These are phyloP conservation scores for Pseudococcus longispinus DNA, from an alignment of 2,888 invertebrate genomes.

Conservation along the genomic window DNA sequence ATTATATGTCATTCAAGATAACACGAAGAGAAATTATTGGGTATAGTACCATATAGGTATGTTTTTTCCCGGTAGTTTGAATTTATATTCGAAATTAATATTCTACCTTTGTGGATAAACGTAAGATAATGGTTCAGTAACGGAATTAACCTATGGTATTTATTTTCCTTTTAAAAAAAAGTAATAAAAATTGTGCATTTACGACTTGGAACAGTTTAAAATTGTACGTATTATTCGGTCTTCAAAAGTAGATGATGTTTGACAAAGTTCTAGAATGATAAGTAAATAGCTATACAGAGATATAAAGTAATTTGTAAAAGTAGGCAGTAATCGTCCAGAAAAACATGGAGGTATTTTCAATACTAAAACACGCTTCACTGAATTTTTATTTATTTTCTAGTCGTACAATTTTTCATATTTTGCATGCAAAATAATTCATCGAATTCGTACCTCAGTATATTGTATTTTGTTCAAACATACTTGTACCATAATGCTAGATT, in stretches of 20 bases:
- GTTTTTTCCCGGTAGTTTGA: not conserved
- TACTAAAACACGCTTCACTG: not conserved
- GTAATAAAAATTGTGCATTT: not conserved
- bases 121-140: not conserved
- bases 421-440: not conserved
- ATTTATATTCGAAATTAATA: not conserved
- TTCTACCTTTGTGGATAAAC: not conserved
- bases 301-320: not conserved
- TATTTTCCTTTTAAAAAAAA: not conserved
- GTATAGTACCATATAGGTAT: not conserved
- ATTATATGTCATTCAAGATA: not conserved
- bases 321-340: not conserved
- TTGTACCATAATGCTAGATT: not conserved
- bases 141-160: not conserved
- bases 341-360: not conserved
- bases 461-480: not conserved
- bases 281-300: not conserved
- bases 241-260: not conserved
- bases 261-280: not conserved
- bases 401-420: not conserved
- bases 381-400: not conserved
- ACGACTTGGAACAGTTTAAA: not conserved
- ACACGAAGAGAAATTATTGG: not conserved
- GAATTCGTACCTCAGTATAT: not conserved
- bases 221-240: not conserved